Evolutionary conservation across 2,888 invertebrate species (phyloP).

Genomic region (Pimpla rufipes): DNA sequence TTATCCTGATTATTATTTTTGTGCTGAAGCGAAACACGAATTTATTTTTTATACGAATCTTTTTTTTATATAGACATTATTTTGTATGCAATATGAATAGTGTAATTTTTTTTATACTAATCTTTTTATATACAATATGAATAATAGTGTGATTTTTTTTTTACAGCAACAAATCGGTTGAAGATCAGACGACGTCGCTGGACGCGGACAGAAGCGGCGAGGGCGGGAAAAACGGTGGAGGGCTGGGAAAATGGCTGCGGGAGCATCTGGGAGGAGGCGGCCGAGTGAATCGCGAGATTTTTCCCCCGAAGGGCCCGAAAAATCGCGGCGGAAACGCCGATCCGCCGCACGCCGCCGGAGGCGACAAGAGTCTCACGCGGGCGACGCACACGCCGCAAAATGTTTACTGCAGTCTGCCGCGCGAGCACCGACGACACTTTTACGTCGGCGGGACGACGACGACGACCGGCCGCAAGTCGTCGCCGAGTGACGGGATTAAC

Average conservation of each 20-base stretch:
- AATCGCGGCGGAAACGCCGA: constrained; percentile 57
- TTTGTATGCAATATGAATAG: no score
- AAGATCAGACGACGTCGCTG: constrained; percentile 64
- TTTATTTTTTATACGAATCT: no score
- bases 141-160: constrained; percentile 45
- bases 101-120: no score
- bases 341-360: constrained; percentile 36
- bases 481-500: constrained; percentile 70
- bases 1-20: no score
- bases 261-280: constrained; percentile 81
- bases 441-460: constrained; percentile 63
- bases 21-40: no score
- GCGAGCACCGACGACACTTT: constrained; percentile 78
- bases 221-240: constrained; percentile 72
- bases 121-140: constrained; percentile 6
- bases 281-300: constrained; percentile 72
- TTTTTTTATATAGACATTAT: no score
- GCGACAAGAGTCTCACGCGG: constrained; percentile 73
- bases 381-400: constrained; percentile 80
- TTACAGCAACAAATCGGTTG: constrained; percentile 76
- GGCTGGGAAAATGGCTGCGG: constrained; percentile 83
- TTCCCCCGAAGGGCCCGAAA: constrained; percentile 67
- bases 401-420: constrained; percentile 82
- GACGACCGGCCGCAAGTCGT: constrained; percentile 64
- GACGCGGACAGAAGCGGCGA: constrained; percentile 62